Conservation (phyloP, 2,888 invertebrate species). For the Ceratothoa steindachneri region DNA sequence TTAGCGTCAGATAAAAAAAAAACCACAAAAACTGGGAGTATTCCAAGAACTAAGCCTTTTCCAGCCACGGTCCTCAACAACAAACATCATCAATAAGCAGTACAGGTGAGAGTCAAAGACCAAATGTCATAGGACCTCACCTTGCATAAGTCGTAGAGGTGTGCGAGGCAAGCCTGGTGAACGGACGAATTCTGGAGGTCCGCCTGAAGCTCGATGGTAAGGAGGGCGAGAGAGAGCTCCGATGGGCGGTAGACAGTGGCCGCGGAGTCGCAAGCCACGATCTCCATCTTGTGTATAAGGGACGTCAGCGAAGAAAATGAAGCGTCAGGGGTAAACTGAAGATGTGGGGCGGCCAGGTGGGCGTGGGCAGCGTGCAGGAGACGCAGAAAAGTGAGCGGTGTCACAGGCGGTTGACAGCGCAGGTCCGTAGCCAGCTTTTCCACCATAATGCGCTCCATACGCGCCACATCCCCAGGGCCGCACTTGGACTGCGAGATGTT, state of each 20-base stretch:
- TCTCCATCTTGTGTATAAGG: slow-evolving; percentile 61
- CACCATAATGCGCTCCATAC: slow-evolving; percentile 78
- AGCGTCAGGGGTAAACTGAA: slow-evolving; percentile 48
- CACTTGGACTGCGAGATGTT: slow-evolving; percentile 46
- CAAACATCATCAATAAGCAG: too few species aligned
- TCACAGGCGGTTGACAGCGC: slow-evolving; percentile 55
- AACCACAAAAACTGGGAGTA: too few species aligned
- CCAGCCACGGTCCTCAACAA: too few species aligned
- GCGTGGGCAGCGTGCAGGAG: slow-evolving; percentile 63
- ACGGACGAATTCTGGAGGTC: slow-evolving; percentile 50
- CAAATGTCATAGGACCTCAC: too few species aligned
- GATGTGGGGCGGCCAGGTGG: slow-evolving; percentile 58
- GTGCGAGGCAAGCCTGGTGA: slow-evolving; percentile 31
- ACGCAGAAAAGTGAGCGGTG: slow-evolving; percentile 66
- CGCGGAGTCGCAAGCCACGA: slow-evolving; percentile 68
- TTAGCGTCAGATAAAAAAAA: too few species aligned
- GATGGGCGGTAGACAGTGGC: slow-evolving; percentile 70
- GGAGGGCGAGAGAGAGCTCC: slow-evolving; percentile 70
- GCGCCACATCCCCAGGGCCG: slow-evolving; percentile 71
- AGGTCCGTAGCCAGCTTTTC: slow-evolving; percentile 67
- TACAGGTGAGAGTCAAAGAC: too few species aligned
- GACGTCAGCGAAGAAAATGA: slow-evolving; percentile 49
- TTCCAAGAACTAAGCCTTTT: too few species aligned
- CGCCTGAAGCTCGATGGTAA: slow-evolving; percentile 67
- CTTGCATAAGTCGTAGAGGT: slow-evolving; percentile 45